Evolutionary conservation across 2,797 vertebrate genomes (phyloP), one percentile per base, ranked within the genome.

Genomic region (Myotis pilosus): DNA sequence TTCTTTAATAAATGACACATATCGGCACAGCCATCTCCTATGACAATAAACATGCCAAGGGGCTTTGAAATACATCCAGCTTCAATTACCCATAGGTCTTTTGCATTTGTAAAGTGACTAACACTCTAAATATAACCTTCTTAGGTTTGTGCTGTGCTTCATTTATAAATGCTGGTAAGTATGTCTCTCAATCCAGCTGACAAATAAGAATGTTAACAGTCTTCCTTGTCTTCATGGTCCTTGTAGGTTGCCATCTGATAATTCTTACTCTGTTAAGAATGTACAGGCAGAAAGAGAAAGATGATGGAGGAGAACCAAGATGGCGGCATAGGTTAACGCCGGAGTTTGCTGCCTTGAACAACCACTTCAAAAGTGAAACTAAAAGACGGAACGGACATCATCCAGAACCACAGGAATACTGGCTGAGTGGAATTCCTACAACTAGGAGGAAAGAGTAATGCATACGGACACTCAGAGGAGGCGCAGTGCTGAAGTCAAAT

Each of bases 1-100:
- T 93, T 55, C 81, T 84, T 94, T 66, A 95, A 89, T 71, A 92
- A 95, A 86, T 92, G 85, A 86, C 44, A 76, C 69, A 44, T 71
- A 86, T 60, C 75, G 88, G 79, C 78, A 93, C 16, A 87, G 47
- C 28, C 30, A 33, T 47, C 87, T 30, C 41, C 41, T 96, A 93
- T 76, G 91, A 78, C 57, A 47, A 83, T 64, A 88, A 93, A 36
- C 38, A 1, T 9, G n/a, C 64, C 92, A 95, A 79, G 71, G 33
- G 55, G 41, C 30, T 69, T 96, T 66, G 85, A 92, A 96, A 91
- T 75, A 66, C 8, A 94, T n/a, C 25, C 71, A 89, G 44, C 64
- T 86, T 71, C 71, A 75, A 36, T 96, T 92, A 92, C 44, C 53
- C 90, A 15, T 86, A 51, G 44, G 44, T 82, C 47, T 66, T 90